Evolutionary conservation across 2,113 vertebrate species (phyloP), one percentile per base, ranked within the genome.

Genomic region (Tylochromis polylepis): DNA sequence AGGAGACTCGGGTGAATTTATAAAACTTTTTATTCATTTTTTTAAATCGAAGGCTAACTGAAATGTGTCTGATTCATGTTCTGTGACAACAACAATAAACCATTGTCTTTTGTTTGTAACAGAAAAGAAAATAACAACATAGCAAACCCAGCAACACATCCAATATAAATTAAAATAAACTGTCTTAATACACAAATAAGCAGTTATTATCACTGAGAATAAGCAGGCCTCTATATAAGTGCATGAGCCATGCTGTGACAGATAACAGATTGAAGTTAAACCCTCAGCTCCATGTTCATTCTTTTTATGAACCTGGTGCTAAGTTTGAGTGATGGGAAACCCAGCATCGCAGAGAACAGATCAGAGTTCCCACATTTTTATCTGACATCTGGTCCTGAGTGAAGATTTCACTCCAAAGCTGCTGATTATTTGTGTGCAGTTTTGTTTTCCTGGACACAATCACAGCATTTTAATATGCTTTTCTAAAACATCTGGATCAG

Each of bases 41-140:
- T 93, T 92, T 87, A 46, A 94, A 91, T 90, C 34, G 86, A 93
- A 93, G 90, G 88, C 90, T 95, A 94, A 95, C 82, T 94, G 95
- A 95, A 95, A 95, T 94, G 95, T 94, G 87, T 95, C 86, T 58
- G 92, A 94, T 94, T 92, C 85, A 94, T 89, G 89, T 92, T 94
- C 84, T 82, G 92, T 82, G 87, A 88, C 91, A 88, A 87, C 88
- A 91, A 92, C 89, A 24, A 92, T 79, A 89, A 91, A 89, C 78
- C 91, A 88, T 81, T 87, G 90, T 93, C 87, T 93, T 90, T 82
- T 87, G 87, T 86, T 89, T 70, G 91, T 53, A 92, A 85, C 88
- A 87, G 83, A 88, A 88, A 86, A 82, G 70, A 86, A 91, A 90
- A 91, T n/a, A 89, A 86, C 86, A 16, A 84, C 87, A 16, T 82